A percentile compares a stretch with the other conserved stretches of the same genome.
phyloP scores from a whole-genome alignment of 2,888 invertebrate genomes.

The Lepidochitona cinerea region DNA sequence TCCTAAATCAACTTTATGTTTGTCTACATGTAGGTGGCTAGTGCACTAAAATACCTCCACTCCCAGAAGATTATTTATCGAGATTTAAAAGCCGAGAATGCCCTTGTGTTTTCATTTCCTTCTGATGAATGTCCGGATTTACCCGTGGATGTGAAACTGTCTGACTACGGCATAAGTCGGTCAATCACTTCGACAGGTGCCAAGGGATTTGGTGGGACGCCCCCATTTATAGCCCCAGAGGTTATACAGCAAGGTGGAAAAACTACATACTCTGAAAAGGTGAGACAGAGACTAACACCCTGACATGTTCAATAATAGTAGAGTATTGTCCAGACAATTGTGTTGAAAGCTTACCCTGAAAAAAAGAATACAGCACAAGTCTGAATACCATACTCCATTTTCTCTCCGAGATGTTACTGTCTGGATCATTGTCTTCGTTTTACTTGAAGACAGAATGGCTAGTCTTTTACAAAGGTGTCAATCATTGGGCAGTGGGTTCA shows the following conservation, averaged over 20 bases:
- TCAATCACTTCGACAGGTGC: conserved; percentile 78
- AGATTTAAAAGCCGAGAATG: conserved; percentile 96
- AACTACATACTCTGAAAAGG: conserved; percentile 98
- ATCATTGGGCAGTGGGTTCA: too few relatives aligned
- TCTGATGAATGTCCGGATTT: conserved; percentile 78
- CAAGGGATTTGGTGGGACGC: conserved; percentile 97
- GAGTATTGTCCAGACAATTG: too few relatives aligned
- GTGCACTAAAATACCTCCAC: conserved; percentile 96
- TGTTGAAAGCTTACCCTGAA: too few relatives aligned
- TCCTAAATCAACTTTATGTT: too few relatives aligned
- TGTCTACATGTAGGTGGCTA: conserved; percentile 78
- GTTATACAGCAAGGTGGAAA: conserved; percentile 98
- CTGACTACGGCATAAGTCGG: conserved; percentile 91
- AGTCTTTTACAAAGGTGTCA: too few relatives aligned
- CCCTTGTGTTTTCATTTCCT: conserved; percentile 97
- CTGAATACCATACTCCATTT: too few relatives aligned
- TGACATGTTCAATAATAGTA: too few relatives aligned
- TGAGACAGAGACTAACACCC: conserved; percentile 60
- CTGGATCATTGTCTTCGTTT: too few relatives aligned
- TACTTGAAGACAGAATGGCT: too few relatives aligned
- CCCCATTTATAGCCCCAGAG: conserved; percentile 99
- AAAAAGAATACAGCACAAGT: too few relatives aligned
- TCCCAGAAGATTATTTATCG: conserved; percentile 91
- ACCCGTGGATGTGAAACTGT: conserved; percentile 82
- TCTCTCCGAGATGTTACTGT: too few relatives aligned